Conservation (phyloP, 2,888 invertebrate species). For the Embidobia sp. region DNA sequence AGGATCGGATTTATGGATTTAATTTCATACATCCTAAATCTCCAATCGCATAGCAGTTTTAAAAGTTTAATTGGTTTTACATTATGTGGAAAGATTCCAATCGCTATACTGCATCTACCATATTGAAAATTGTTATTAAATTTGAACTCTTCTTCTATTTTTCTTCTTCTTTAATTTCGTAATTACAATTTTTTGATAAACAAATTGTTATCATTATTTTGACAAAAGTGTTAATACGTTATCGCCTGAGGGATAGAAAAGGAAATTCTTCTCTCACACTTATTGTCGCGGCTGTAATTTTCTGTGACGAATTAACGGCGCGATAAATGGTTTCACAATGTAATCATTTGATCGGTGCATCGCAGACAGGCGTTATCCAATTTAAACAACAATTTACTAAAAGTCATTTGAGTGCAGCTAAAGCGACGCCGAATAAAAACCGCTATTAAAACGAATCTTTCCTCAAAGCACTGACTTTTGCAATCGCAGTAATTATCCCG, state of each 20-base stretch:
- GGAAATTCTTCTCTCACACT: conserved; percentile 27
- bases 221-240: conserved; percentile 38
- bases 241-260: conserved; percentile 8
- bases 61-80: too few relatives aligned
- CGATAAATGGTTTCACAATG: conserved; percentile 62
- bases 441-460: conserved; percentile 41
- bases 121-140: too few relatives aligned
- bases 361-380: conserved; percentile 43
- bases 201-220: too few relatives aligned
- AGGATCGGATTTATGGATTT: too few relatives aligned
- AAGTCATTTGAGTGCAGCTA: conserved; percentile 37
- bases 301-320: conserved; percentile 60
- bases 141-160: too few relatives aligned
- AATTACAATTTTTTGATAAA: too few relatives aligned
- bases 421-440: conserved; percentile 23
- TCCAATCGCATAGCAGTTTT: too few relatives aligned
- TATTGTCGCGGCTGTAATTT: conserved; percentile 54
- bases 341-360: conserved; percentile 46
- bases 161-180: too few relatives aligned
- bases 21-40: too few relatives aligned
- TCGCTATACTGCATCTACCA: too few relatives aligned
- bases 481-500: conserved; percentile 34
- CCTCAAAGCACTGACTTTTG: conserved; percentile 22
- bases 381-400: conserved; percentile 50
- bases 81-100: too few relatives aligned